Evolutionary conservation across 2,797 vertebrate genomes (phyloP).

Genomic region (Malurus leucopterus): DNA sequence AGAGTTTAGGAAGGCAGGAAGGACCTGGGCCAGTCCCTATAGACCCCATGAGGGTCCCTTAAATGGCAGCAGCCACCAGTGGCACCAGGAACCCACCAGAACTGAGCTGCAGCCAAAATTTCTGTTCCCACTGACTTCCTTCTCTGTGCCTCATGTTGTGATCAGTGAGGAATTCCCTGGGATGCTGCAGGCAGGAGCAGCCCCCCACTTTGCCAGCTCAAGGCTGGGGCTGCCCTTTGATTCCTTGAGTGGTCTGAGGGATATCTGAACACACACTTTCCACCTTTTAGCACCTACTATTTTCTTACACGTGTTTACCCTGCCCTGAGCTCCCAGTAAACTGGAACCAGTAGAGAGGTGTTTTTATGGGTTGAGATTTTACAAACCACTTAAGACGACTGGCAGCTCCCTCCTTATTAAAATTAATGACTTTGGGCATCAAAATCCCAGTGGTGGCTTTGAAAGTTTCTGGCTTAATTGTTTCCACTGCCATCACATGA

Average conservation of each 20-base stretch:
- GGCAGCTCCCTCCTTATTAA: slow-evolving; percentile 54
- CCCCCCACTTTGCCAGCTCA: background rate
- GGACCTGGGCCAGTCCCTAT: background rate
- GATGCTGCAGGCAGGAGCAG: background rate
- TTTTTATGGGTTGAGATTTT: slow-evolving; percentile 56
- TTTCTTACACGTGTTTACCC: slow-evolving; percentile 34
- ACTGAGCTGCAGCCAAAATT: background rate
- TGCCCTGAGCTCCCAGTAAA: slow-evolving; percentile 36
- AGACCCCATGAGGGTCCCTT: background rate
- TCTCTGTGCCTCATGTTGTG: background rate
- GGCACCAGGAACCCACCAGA: background rate
- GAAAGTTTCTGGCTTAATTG: slow-evolving; percentile 52
- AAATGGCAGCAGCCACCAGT: background rate
- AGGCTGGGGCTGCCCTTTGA: background rate
- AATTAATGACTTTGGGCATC: slow-evolving; percentile 59
- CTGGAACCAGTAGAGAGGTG: slow-evolving; percentile 40
- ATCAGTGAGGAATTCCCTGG: background rate
- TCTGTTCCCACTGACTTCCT: background rate
- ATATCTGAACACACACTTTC: background rate
- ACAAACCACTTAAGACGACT: slow-evolving; percentile 51
- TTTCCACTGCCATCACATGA: slow-evolving; percentile 53
- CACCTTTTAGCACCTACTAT: slow-evolving; percentile 41
- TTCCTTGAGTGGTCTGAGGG: background rate
- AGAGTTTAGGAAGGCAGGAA: background rate
- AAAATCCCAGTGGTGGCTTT: slow-evolving; percentile 54